These are phyloP conservation scores for Scyliorhinus canicula DNA, from an alignment of 2,797 vertebrate species.

Conservation along the genomic window DNA sequence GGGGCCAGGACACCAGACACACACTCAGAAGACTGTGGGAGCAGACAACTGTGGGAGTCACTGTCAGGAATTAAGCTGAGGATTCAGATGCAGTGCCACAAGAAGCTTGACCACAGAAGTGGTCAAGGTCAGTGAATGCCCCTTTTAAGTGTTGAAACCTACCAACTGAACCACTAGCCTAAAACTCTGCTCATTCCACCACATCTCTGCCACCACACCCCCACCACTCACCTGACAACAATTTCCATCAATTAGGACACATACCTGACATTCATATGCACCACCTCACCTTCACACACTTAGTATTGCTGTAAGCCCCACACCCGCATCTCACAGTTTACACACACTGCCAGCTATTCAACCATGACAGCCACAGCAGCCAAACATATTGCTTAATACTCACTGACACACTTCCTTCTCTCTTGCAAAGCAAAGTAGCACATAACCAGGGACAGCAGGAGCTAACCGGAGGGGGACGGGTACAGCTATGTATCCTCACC, in stretches of 20 bases:
- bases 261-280: not conserved
- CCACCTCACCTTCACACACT: not conserved
- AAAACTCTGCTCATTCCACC: not conserved
- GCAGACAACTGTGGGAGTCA: no score
- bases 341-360: not conserved
- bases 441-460: not conserved
- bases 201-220: not conserved
- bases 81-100: not conserved
- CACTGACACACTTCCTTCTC: not conserved
- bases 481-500: no score
- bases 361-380: not conserved
- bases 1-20: not conserved
- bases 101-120: not conserved
- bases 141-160: not conserved
- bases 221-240: not conserved
- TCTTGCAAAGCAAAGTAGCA: not conserved
- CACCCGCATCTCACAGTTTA: not conserved
- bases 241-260: not conserved
- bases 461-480: no score
- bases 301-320: not conserved
- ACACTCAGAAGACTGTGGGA: not conserved
- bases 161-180: not conserved
- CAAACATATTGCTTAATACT: not conserved
- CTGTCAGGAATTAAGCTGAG: no score
- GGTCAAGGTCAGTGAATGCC: not conserved